Evolutionary conservation across 30 jellyfish, hydroid and myxozoan species (phyloP).

Genomic region (Aurelia aurita): DNA sequence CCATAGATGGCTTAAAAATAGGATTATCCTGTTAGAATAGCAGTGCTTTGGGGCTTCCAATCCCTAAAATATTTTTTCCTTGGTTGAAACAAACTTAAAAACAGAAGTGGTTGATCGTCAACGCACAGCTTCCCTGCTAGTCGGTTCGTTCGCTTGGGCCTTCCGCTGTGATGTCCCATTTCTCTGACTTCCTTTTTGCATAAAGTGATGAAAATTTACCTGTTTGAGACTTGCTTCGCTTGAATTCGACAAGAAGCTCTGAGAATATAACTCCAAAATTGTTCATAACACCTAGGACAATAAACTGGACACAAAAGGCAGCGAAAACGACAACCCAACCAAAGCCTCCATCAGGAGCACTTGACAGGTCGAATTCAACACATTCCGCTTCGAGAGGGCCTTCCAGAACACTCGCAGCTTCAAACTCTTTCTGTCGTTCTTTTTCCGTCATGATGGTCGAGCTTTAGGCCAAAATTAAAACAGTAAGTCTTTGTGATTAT

Average conservation of each 20-base stretch:
- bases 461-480: not conserved
- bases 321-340: conserved; percentile 97
- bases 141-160: no score
- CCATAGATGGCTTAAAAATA: no score
- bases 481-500: no score
- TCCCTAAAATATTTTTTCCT: no score
- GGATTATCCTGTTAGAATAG: no score
- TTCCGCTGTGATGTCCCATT: no score
- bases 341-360: conserved; percentile 97
- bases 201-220: conserved; percentile 58
- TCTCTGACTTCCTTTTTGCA: not conserved
- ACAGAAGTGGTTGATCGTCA: no score
- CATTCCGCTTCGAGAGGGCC: conserved; percentile 82
- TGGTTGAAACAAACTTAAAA: no score
- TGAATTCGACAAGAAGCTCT: conserved; percentile 88
- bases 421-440: conserved; percentile 47
- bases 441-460: conserved; percentile 36
- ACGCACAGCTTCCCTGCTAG: no score
- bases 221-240: conserved; percentile 80
- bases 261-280: conserved; percentile 91
- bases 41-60: no score
- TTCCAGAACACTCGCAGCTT: conserved; percentile 57
- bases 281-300: conserved; percentile 97
- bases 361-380: conserved; percentile 60
- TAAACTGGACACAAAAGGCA: conserved; percentile 94